These are phyloP conservation scores for Lagodon rhomboides DNA, from an alignment of 2,797 vertebrate species.

Conservation along the genomic window DNA sequence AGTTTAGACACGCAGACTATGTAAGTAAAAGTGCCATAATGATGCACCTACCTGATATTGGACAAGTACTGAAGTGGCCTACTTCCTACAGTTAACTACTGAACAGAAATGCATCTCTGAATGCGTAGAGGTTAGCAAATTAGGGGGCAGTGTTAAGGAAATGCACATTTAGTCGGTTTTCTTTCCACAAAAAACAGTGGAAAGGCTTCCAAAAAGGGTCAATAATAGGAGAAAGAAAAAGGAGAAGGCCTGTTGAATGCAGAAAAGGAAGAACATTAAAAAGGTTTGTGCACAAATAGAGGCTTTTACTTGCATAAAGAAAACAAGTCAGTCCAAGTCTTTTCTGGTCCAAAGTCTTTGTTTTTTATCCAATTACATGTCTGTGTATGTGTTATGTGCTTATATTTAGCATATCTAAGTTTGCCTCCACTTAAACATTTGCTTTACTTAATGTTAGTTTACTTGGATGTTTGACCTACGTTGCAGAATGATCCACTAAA, in stretches of 20 bases:
- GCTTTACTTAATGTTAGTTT: too few relatives aligned
- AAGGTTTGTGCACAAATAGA: neutral
- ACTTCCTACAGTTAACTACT: neutral
- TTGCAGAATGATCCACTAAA: neutral
- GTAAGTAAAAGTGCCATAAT: constrained; percentile 60
- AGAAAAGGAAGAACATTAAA: constrained; percentile 3
- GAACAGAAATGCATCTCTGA: neutral
- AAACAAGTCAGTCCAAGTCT: neutral
- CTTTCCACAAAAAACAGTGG: neutral
- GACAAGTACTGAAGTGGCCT: constrained; percentile 23
- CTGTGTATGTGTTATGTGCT: neutral
- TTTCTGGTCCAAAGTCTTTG: neutral
- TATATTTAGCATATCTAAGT: neutral
- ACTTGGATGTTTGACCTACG: neutral
- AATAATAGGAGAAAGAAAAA: neutral
- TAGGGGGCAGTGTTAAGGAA: constrained; percentile 9
- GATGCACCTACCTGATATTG: constrained; percentile 53
- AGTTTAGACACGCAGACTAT: constrained; percentile 64
- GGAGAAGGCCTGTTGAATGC: neutral
- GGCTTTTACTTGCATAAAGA: neutral
- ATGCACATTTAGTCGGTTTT: constrained; percentile 2
- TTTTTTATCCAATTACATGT: neutral
- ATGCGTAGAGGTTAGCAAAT: constrained; percentile 39
- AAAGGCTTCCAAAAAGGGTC: neutral
- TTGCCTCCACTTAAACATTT: neutral